Percentiles rank a stretch among this genome's conserved stretches.
phyloP scores from a whole-genome alignment of 92 coral and sea anemone species.

The Montipora capitata region DNA sequence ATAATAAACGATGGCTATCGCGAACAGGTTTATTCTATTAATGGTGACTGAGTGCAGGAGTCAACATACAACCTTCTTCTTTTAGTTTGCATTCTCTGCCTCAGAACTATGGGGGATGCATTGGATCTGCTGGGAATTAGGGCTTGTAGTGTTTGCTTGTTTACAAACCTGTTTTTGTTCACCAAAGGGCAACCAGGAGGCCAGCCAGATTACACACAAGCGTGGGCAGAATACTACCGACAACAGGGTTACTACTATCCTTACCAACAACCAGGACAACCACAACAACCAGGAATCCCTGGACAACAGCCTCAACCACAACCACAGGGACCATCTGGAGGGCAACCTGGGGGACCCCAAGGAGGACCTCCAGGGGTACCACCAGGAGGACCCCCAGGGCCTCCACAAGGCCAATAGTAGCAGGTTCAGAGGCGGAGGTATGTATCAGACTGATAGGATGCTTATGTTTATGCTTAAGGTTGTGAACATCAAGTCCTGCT shows the following conservation, averaged over 20 bases:
- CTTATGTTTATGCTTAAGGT: too few species aligned
- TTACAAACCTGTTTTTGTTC: neutral
- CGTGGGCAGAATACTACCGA: slow-evolving; percentile 97
- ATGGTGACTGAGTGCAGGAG: too few species aligned
- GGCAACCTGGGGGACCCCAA: slow-evolving; percentile 43
- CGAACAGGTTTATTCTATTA: too few species aligned
- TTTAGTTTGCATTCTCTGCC: too few species aligned
- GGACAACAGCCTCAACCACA: slow-evolving; percentile 62
- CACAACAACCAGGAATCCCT: slow-evolving; percentile 60
- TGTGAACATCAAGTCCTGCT: too few species aligned
- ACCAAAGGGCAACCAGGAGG: slow-evolving; percentile 60
- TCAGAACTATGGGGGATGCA: too few species aligned
- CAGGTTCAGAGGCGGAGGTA: neutral
- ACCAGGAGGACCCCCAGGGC: slow-evolving; percentile 41
- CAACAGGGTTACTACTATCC: slow-evolving; percentile 93
- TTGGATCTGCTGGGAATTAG: neutral
- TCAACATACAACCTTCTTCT: too few species aligned
- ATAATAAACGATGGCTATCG: too few species aligned
- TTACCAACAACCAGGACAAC: slow-evolving; percentile 75
- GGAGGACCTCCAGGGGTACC: slow-evolving; percentile 47
- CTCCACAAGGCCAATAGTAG: slow-evolving; percentile 49
- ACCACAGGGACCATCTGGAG: slow-evolving; percentile 49
- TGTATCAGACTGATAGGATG: neutral
- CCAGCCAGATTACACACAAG: slow-evolving; percentile 97
- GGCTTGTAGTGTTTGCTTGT: neutral